Evolutionary conservation across 2,113 vertebrate genomes (phyloP).

Genomic region (Bombycilla garrulus): DNA sequence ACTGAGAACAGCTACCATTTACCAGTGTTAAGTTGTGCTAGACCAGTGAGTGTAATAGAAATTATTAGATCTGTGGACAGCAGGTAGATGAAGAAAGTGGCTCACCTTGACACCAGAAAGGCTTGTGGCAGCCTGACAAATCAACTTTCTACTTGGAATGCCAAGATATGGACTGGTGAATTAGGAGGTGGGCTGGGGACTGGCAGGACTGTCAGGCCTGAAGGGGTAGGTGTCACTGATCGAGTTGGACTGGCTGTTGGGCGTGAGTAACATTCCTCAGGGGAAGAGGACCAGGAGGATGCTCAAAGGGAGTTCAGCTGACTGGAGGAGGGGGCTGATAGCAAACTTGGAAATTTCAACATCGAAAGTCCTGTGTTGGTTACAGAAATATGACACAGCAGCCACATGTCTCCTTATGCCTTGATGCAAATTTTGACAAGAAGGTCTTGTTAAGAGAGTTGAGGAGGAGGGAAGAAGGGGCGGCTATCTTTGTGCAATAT

Average conservation of each 20-base stretch:
- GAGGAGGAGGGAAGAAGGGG: neutral
- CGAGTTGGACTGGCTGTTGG: neutral
- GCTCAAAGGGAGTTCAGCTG: neutral
- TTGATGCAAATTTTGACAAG: neutral
- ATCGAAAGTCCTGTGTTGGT: neutral
- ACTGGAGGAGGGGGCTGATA: neutral
- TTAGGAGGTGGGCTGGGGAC: neutral
- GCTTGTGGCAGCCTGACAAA: neutral
- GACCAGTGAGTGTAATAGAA: fast-evolving
- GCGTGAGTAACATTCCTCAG: neutral
- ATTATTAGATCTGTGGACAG: neutral
- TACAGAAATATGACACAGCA: neutral
- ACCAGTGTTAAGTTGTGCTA: neutral
- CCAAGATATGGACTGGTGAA: neutral
- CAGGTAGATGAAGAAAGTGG: neutral
- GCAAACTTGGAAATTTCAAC: neutral
- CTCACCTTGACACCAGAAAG: neutral
- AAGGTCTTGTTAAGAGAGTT: fast-evolving
- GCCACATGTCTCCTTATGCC: neutral
- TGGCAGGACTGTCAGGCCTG: fast-evolving
- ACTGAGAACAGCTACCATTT: neutral
- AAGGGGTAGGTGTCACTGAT: fast-evolving
- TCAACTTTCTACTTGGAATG: neutral
- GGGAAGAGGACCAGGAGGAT: neutral
- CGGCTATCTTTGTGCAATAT: neutral